A percentile compares a stretch with the other conserved stretches of the same genome.
Evolutionary conservation across 2,113 vertebrate species (phyloP).

Genomic region (Bos javanicus): DNA sequence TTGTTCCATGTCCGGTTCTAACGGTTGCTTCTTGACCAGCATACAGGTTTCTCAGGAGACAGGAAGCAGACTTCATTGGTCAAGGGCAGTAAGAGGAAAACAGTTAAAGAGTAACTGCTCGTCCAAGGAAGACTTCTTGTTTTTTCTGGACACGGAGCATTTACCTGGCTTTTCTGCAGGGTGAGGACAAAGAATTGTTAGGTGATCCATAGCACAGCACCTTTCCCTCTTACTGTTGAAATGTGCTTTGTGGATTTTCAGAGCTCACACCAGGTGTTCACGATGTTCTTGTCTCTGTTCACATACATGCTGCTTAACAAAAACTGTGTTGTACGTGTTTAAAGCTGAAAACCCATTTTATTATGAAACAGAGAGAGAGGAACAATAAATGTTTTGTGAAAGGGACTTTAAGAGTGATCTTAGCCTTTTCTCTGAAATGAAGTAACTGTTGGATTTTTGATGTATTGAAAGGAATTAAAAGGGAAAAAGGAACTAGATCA

Average conservation of each 20-base stretch:
- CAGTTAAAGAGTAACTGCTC: neutral
- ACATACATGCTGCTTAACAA: conserved; percentile 26
- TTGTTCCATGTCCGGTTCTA: neutral
- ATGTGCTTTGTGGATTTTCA: neutral
- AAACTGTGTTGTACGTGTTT: neutral
- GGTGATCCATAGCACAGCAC: neutral
- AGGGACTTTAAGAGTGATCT: neutral
- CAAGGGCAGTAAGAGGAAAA: neutral
- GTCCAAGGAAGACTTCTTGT: neutral
- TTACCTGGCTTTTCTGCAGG: neutral
- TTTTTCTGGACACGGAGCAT: neutral
- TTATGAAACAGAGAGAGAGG: neutral
- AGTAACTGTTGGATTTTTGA: neutral
- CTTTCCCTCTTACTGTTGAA: neutral
- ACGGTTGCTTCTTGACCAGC: neutral
- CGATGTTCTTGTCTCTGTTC: neutral
- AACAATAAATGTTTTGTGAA: conserved; percentile 34
- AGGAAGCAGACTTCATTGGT: neutral
- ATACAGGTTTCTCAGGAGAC: neutral
- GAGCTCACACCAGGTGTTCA: neutral
- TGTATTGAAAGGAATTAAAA: neutral
- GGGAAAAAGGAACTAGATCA: neutral
- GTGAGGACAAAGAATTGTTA: neutral
- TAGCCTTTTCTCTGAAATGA: neutral
- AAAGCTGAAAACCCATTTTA: conserved; percentile 6